These are phyloP conservation scores for Akabosia matsudoensis DNA, from an alignment of 1,140 invertebrate genomes.

Conservation along the genomic window DNA sequence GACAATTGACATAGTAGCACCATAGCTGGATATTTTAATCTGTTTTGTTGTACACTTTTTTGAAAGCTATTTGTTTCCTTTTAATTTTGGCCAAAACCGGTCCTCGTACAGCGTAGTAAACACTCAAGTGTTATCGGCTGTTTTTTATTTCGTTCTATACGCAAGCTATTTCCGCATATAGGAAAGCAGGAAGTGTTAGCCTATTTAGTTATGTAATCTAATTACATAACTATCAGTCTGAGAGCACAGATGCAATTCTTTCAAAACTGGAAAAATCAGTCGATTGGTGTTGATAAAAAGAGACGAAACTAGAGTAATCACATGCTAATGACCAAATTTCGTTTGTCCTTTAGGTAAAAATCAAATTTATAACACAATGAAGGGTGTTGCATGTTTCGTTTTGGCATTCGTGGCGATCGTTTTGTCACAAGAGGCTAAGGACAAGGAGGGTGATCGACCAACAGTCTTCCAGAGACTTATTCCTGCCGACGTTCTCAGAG, in stretches of 20 bases:
- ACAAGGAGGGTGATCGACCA: conserved; percentile 54
- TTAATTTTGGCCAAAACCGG: background rate
- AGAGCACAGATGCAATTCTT: too few species aligned
- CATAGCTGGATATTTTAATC: too few species aligned
- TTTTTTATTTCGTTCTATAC: too few species aligned
- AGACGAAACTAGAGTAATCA: background rate
- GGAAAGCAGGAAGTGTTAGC: background rate
- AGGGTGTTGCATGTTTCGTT: conserved; percentile 52
- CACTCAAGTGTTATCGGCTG: too few species aligned
- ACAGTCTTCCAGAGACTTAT: conserved; percentile 74
- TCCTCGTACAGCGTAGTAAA: background rate
- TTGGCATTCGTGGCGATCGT: conserved; percentile 55
- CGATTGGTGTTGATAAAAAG: background rate
- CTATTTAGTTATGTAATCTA: background rate
- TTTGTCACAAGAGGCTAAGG: conserved; percentile 59
- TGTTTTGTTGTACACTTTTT: too few species aligned
- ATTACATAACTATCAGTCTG: background rate
- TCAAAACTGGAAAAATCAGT: too few species aligned
- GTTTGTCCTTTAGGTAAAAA: background rate
- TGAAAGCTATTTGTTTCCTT: too few species aligned
- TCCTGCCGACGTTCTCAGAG: conserved; percentile 79
- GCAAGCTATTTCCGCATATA: conserved; percentile 10
- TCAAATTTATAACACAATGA: conserved; percentile 26
- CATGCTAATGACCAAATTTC: background rate
- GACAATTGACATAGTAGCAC: too few species aligned